phyloP scores from a whole-genome alignment of 1,140 invertebrate species.

The Probaryconus sp. region DNA sequence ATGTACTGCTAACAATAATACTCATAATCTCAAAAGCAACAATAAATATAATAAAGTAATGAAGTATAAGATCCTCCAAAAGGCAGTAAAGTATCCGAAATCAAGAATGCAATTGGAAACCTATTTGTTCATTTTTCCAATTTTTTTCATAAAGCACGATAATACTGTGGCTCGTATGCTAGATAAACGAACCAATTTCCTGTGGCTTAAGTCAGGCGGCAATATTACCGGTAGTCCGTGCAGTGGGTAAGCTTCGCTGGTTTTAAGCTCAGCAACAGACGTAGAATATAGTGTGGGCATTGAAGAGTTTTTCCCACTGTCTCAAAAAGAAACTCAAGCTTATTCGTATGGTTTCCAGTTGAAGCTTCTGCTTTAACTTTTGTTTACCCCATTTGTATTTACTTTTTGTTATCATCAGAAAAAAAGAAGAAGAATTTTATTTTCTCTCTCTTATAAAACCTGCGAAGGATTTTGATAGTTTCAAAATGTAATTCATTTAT shows the following conservation, averaged over 20 bases:
- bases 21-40: no score
- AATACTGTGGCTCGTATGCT: conserved; percentile 55
- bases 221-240: conserved; percentile 65
- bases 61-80: conserved; percentile 27
- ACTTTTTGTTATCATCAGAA: conserved; percentile 21
- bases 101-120: conserved; percentile 38
- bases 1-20: no score
- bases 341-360: conserved; percentile 12
- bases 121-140: conserved; percentile 54
- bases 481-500: no score
- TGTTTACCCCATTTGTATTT: conserved; percentile 39
- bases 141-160: conserved; percentile 54
- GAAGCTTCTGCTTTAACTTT: conserved; percentile 25
- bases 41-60: neutral
- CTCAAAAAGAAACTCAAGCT: conserved; percentile 32
- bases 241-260: conserved; percentile 41
- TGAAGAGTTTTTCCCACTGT: conserved; percentile 49
- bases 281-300: conserved; percentile 31
- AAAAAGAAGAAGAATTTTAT: no score
- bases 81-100: conserved; percentile 14
- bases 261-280: conserved; percentile 59
- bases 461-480: no score
- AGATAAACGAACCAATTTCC: conserved; percentile 75
- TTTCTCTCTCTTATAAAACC: no score
- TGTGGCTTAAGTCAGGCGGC: conserved; percentile 70